Base-by-base conservation (phyloP, 1,140 invertebrate species). In the Ips nitidus region DNA sequence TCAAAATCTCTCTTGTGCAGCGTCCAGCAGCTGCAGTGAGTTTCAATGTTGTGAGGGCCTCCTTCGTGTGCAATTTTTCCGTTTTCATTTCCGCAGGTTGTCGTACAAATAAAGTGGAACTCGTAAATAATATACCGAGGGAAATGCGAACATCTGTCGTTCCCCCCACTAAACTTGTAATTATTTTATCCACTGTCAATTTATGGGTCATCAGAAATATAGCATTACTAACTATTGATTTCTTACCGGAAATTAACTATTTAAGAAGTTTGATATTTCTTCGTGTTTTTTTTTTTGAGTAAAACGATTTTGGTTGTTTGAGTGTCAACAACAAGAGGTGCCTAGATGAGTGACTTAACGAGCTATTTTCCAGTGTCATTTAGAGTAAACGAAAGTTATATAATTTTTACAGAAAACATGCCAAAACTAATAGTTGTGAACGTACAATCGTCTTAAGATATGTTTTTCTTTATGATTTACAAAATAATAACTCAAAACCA, bases 1-100 rank as follows among this genome's bases (percentile, higher is more conserved):
- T 88, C 86, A 82, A 82, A 75, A 88, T 90, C 92, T 93, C 93
- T 94, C 92, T 92, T 94, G 92, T 90, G 91, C 92, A 93, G 91
- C 93, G 92, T 91, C 90, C 92, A 94, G 91, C 91, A 94, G 92
- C 92, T 94, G 89, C 88, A 90, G 88, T 92, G 78, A 72, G 76
- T 76, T 78, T 76, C 76, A 70, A 70, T 8, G 6, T 57, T 1
- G 1, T 6, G 50, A 4, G 45, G n/a, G 6, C 45, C 68, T 43
- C 47, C 60, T 45, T 60, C 8, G 6, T 55, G 38, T 63, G 22
- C 22, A 22, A n/a, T 40, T 47, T 8, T 8, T n/a, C 8, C 38
- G 7, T 22, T 22, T 22, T 47, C 45, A 47, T n/a, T 47, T n/a
- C 45, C 45, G 45, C 4, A 5, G 4, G 45, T 47, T n/a, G 4